Conservation (phyloP, 2,797 vertebrate species). For the Gambelia wislizenii region DNA sequence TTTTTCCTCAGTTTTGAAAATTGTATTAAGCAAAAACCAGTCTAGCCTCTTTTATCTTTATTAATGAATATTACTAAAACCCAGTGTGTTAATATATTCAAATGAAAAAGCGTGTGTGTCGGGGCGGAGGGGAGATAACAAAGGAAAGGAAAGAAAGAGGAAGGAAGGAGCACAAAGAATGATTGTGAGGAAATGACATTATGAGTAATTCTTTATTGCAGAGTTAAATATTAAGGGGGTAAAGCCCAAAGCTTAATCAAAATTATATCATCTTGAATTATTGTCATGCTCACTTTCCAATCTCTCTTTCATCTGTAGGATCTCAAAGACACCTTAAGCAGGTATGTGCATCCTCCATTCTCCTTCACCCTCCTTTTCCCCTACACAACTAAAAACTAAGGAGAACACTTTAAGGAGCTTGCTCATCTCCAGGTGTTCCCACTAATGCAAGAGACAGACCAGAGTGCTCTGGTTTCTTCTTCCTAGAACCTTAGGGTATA, state of each 20-base stretch:
- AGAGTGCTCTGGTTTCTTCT: not conserved
- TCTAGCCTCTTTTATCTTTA: not conserved
- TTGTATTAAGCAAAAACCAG: not conserved
- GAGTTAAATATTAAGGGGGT: not conserved
- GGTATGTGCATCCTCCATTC: not conserved
- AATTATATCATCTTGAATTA: too few species aligned
- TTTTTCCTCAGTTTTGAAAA: not conserved
- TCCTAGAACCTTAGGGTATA: too few species aligned
- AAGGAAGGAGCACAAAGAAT: not conserved
- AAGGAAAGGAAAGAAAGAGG: not conserved
- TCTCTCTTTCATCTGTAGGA: constrained; percentile 21
- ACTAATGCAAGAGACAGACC: not conserved
- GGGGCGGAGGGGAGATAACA: not conserved
- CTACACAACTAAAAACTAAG: not conserved
- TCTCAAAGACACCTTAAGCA: not conserved
- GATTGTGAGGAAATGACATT: not conserved
- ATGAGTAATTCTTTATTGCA: not conserved
- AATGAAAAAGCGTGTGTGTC: not conserved
- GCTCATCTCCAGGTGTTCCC: too few species aligned
- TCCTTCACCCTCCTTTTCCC: fast-evolving
- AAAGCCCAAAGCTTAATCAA: not conserved
- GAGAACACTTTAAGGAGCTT: too few species aligned
- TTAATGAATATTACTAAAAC: not conserved
- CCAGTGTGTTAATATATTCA: not conserved
- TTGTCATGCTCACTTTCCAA: not conserved